phyloP scores from a whole-genome alignment of 2,888 invertebrate species.

The Drosophila tanythrix region DNA sequence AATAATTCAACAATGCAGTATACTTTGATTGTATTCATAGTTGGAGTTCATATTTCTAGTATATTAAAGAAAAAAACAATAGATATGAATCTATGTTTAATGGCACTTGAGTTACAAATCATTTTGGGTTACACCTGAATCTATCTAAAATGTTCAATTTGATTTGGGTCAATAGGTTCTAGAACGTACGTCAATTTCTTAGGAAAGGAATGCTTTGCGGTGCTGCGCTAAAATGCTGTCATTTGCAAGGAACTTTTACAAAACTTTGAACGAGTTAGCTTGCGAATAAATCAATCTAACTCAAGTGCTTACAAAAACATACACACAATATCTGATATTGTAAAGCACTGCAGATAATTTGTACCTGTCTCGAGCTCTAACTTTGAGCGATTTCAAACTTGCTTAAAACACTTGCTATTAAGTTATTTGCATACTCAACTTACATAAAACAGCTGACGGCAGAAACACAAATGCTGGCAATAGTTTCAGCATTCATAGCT shows the following conservation, averaged over 20 bases:
- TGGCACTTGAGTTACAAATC: neutral
- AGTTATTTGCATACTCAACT: neutral
- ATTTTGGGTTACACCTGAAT: neutral
- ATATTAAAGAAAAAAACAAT: neutral
- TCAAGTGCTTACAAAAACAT: neutral
- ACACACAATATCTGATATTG: neutral
- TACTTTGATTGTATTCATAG: neutral
- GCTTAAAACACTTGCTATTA: neutral
- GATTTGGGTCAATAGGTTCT: constrained; percentile 6
- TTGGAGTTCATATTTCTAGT: neutral
- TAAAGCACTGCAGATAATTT: neutral
- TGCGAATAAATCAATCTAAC: constrained; percentile 7
- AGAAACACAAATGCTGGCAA: neutral
- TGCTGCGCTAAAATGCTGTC: neutral
- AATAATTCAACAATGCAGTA: neutral
- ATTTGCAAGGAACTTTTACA: neutral
- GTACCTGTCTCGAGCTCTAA: neutral
- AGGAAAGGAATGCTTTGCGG: neutral
- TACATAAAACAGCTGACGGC: neutral
- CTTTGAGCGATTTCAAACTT: neutral
- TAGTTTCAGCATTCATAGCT: neutral
- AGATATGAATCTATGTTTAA: neutral
- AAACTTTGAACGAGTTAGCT: neutral
- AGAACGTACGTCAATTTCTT: constrained; percentile 2
- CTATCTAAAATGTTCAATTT: constrained; percentile 1